Percentiles rank a stretch among this genome's conserved stretches.
These are phyloP conservation scores for Coturnix japonica DNA, from an alignment of 2,113 vertebrate species.

Conservation along the genomic window DNA sequence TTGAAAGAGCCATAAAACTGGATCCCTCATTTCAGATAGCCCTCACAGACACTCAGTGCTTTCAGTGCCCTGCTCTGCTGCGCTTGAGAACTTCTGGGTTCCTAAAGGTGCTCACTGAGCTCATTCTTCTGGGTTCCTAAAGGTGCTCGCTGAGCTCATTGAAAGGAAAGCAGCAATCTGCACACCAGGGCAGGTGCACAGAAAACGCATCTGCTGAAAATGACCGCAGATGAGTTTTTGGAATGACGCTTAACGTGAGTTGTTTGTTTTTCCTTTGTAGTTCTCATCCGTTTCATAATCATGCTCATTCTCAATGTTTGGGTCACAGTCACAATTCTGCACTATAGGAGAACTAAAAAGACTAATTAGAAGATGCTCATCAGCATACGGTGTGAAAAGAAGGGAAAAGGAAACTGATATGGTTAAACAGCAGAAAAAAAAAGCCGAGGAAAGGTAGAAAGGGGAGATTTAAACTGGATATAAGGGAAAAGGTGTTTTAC, in stretches of 20 bases:
- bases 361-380: constrained; percentile 61
- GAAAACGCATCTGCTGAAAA: background rate
- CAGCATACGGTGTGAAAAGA: background rate
- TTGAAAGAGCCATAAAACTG: background rate
- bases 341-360: constrained; percentile 84
- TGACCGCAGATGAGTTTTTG: background rate
- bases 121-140: background rate
- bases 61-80: background rate
- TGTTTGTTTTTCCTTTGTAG: constrained; percentile 68
- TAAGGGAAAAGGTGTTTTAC: too few species aligned
- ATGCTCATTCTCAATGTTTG: constrained; percentile 89
- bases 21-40: background rate
- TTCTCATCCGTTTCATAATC: constrained; percentile 85
- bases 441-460: background rate
- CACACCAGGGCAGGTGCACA: background rate
- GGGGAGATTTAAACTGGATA: too few species aligned
- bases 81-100: background rate
- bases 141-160: background rate
- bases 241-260: background rate
- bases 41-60: background rate
- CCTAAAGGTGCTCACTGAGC: background rate
- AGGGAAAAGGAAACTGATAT: background rate
- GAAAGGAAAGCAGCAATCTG: background rate
- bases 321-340: constrained; percentile 86
- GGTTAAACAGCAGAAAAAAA: background rate